Evolutionary conservation across 2,888 invertebrate species (phyloP).

Genomic region (Andrena praecox): DNA sequence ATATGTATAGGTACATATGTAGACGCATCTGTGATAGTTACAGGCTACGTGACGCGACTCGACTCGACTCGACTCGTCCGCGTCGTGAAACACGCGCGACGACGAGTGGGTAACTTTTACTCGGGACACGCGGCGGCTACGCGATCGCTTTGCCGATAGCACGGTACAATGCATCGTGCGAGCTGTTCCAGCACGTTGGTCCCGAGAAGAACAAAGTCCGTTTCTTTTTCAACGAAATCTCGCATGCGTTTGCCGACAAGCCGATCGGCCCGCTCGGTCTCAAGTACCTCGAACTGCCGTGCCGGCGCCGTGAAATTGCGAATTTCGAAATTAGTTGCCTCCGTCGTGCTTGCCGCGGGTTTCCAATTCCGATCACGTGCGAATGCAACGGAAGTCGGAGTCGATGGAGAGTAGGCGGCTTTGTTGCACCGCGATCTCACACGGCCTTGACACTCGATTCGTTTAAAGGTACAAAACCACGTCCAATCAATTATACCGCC

Average conservation of each 20-base stretch:
- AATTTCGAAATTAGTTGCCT: background rate
- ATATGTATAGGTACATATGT: no score
- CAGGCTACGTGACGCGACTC: background rate
- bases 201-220: constrained; percentile 2
- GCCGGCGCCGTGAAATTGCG: background rate
- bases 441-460: constrained; percentile 53
- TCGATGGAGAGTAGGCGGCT: constrained; percentile 41
- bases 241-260: background rate
- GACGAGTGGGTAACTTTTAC: constrained; percentile 59
- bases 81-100: constrained; percentile 41
- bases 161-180: constrained; percentile 32
- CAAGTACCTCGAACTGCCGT: background rate
- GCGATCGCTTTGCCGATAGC: constrained; percentile 47
- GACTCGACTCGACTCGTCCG: constrained; percentile 31
- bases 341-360: background rate
- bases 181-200: constrained; percentile 12
- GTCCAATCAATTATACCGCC: constrained; percentile 45
- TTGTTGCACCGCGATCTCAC: constrained; percentile 30
- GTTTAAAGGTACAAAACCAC: constrained; percentile 23
- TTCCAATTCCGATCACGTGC: background rate
- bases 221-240: constrained; percentile 1
- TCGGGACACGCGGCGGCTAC: constrained; percentile 13
- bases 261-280: no score
- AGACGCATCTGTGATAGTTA: no score
- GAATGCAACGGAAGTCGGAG: constrained; percentile 28